These are phyloP conservation scores for Himantopus leucocephalus DNA, from an alignment of 2,113 vertebrate species.

Conservation along the genomic window DNA sequence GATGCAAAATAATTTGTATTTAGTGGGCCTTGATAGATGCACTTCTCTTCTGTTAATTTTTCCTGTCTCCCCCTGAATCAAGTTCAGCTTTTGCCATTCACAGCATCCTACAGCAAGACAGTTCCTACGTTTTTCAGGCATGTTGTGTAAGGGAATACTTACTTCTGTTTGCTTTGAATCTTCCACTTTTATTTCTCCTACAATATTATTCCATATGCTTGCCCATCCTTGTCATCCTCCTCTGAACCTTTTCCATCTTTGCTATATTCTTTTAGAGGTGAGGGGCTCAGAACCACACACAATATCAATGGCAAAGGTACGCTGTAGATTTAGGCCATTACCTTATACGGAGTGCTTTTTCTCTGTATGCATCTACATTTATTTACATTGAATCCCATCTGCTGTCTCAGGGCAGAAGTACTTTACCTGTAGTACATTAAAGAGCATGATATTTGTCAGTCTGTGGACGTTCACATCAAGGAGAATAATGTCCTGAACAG, in stretches of 20 bases:
- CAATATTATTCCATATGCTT: background rate
- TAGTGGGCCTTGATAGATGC: background rate
- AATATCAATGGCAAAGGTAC: background rate
- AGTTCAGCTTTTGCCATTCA: background rate
- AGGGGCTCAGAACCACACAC: background rate
- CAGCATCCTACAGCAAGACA: background rate
- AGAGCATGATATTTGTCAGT: background rate
- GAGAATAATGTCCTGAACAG: background rate
- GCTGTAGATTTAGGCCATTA: background rate
- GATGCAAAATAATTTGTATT: background rate
- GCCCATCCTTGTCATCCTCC: background rate
- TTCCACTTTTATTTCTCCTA: background rate
- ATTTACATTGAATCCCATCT: background rate
- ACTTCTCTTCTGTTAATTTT: background rate
- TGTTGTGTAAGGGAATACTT: background rate
- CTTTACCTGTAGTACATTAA: background rate
- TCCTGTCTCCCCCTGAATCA: background rate
- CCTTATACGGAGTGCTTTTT: background rate
- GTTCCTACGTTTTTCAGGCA: background rate
- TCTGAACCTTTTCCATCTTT: background rate
- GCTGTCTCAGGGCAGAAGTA: background rate
- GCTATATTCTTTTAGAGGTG: background rate
- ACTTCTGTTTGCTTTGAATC: background rate
- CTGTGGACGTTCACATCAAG: background rate
- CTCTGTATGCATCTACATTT: background rate